phyloP scores from a whole-genome alignment of 2,888 invertebrate genomes.

The Polia nebulosa region DNA sequence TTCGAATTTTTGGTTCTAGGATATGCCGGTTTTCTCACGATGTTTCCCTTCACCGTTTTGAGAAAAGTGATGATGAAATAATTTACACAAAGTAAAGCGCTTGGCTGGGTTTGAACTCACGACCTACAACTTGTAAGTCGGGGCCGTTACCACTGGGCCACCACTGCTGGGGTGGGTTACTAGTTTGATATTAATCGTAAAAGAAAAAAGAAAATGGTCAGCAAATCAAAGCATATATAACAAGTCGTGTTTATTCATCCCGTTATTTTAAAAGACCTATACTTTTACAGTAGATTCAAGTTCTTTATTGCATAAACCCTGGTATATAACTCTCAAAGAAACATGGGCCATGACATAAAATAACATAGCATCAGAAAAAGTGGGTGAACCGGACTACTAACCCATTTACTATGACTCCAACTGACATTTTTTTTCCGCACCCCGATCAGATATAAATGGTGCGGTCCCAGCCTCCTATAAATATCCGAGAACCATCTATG shows the following conservation, averaged over 20 bases:
- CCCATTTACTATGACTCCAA: constrained; percentile 40
- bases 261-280: neutral
- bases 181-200: neutral
- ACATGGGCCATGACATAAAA: constrained; percentile 17
- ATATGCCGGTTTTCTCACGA: no score
- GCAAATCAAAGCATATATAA: neutral
- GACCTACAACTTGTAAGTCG: no score
- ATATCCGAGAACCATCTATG: constrained; percentile 44
- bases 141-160: no score
- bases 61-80: no score
- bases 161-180: no score
- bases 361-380: constrained; percentile 20
- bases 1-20: no score
- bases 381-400: constrained; percentile 14
- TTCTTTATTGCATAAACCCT: neutral
- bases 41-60: no score
- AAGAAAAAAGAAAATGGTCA: neutral
- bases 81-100: no score
- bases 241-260: neutral
- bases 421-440: constrained; percentile 39
- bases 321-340: constrained; percentile 10
- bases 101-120: no score
- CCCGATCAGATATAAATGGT: constrained; percentile 42
- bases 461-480: constrained; percentile 33
- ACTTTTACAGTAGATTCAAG: neutral